Conservation (phyloP, 2,888 invertebrate genomes). For the Plutella xylostella region DNA sequence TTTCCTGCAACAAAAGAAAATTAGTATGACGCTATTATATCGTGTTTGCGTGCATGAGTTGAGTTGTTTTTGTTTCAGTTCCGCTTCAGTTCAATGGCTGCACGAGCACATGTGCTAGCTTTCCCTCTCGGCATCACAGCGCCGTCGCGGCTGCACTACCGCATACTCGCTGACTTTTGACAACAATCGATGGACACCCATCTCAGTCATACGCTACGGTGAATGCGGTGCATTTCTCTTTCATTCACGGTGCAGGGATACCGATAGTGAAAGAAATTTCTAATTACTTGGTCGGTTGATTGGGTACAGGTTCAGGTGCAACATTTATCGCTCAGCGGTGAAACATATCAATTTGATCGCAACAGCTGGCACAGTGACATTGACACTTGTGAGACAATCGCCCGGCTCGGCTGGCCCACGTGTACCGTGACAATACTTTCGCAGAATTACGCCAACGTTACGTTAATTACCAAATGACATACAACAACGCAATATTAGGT, state of each 20-base stretch:
- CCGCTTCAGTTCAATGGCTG: conserved; percentile 56
- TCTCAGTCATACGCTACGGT: too few relatives aligned
- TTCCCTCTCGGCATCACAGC: conserved; percentile 38
- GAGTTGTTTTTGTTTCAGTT: conserved; percentile 25
- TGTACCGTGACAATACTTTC: conserved; percentile 27
- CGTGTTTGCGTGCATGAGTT: conserved; percentile 36
- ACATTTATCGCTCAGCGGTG: conserved; percentile 39
- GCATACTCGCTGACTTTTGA: too few relatives aligned
- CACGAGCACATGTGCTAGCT: conserved; percentile 49
- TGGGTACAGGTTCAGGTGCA: conserved; percentile 30
- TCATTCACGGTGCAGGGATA: too few relatives aligned
- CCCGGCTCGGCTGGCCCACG: conserved; percentile 24
- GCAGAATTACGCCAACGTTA: conserved; percentile 17
- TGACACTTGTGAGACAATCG: conserved; percentile 34
- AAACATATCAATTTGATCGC: conserved; percentile 41
- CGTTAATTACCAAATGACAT: too few relatives aligned
- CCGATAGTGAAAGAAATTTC: conserved; percentile 45
- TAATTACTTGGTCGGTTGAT: conserved; percentile 41
- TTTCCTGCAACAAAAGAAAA: conserved; percentile 62
- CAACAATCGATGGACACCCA: too few relatives aligned
- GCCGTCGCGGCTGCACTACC: conserved; percentile 25
- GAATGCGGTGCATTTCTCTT: too few relatives aligned
- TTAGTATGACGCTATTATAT: conserved; percentile 22
- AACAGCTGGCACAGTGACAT: conserved; percentile 41
- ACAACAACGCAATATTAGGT: too few relatives aligned